Evolutionary conservation across 2,113 vertebrate species (phyloP), one percentile per base, ranked within the genome.

Genomic region (Rhegmatorhina hoffmannsi): DNA sequence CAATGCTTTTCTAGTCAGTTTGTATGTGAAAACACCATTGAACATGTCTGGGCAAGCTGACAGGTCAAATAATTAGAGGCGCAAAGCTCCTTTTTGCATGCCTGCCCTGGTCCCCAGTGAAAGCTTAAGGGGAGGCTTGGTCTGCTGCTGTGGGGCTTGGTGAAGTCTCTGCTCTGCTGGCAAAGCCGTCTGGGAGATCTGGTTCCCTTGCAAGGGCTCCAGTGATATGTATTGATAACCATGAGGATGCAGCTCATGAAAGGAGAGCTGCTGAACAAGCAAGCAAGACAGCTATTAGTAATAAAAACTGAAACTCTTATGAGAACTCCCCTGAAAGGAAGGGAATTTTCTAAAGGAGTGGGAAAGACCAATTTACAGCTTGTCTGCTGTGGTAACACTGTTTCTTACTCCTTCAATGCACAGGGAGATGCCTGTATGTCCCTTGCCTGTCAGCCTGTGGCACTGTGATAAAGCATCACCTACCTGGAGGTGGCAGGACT

Each of bases 401-500:
- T 68, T 67, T 85, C n/a, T 85, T 28, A 11, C 19, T n/a, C 33
- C 33, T 55, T 62, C 38, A 3, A 1, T 14, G 50, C 5, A 2
- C 20, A 55, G 43, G 68, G 50, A 49, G 46, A 38, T 3, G 11
- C 26, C 55, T 0, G 0, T 24, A 4, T 2, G 6, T 43, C 44
- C 1, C 14, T 38, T 40, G 15, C 33, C 2, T 7, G 58, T 33
- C 59, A 80, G 73, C 25, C 66, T 44, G 89, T 24, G 69, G 34
- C 43, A 28, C 47, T 0, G 1, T 6, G 52, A 16, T 23, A 33
- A 64, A 68, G 10, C 53, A 29, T 75, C 13, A 0, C 40, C 89
- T 40, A 44, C 17, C 47, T 29, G 23, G 73, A 26, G 34, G 17
- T 0, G 0, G n/a, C 38, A 70, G 0, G 9, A 5, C 25, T 50